Percentiles rank a stretch among this genome's conserved stretches.
Evolutionary conservation across 2,113 vertebrate species (phyloP).

Genomic region (Tragulus kanchil): DNA sequence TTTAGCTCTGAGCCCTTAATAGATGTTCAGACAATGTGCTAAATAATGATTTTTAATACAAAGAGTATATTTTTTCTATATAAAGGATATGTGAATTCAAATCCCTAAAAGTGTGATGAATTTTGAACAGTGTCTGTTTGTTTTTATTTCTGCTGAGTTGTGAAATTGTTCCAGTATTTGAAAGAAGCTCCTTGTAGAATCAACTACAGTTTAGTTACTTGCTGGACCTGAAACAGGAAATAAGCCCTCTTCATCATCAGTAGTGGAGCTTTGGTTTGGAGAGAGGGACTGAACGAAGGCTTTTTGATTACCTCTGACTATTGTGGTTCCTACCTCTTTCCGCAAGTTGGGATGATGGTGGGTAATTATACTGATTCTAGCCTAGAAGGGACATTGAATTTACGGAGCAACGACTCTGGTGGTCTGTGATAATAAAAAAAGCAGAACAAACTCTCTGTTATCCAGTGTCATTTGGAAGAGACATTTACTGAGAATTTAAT

Average conservation of each 20-base stretch:
- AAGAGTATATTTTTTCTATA: background rate
- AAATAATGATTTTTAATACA: background rate
- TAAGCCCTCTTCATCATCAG: conserved; percentile 32
- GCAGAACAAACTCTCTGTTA: conserved; percentile 9
- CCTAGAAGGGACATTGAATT: background rate
- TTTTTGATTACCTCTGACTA: conserved; percentile 30
- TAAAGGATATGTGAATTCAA: background rate
- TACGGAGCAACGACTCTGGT: background rate
- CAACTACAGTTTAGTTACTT: conserved; percentile 50
- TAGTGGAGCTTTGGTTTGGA: conserved; percentile 51
- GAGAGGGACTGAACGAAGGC: background rate
- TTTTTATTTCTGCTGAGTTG: conserved; percentile 63
- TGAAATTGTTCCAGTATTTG: background rate
- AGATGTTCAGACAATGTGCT: conserved; percentile 37
- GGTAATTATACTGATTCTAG: conserved; percentile 11
- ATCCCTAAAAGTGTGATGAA: background rate
- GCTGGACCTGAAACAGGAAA: conserved; percentile 37
- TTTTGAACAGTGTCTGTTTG: background rate
- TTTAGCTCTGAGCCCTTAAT: background rate
- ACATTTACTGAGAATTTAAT: conserved; percentile 8
- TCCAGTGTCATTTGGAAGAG: background rate
- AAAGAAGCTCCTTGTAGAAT: conserved; percentile 52
- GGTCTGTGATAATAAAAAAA: background rate
- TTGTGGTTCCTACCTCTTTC: background rate
- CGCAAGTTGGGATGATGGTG: background rate